A percentile compares a stretch with the other conserved stretches of the same genome.
phyloP scores from a whole-genome alignment of 1,140 invertebrate species.

The Anagrus nilaparvatae region DNA sequence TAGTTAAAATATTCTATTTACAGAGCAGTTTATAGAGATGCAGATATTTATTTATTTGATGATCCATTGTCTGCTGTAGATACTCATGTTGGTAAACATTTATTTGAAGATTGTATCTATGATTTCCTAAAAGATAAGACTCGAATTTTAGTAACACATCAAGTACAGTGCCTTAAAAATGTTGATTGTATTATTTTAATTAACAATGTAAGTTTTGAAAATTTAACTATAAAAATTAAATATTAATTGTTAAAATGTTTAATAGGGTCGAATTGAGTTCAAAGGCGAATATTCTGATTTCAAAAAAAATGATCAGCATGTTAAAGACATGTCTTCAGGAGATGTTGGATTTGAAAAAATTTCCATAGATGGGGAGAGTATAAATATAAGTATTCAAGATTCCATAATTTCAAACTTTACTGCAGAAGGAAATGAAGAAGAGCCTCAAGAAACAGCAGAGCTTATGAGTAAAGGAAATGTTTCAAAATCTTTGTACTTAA shows the following conservation, averaged over 20 bases:
- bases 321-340: background rate
- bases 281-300: conserved; percentile 32
- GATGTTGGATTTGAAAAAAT: background rate
- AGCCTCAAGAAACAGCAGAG: conserved; percentile 46
- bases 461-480: conserved; percentile 48
- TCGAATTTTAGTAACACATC: conserved; percentile 68
- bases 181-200: conserved; percentile 56
- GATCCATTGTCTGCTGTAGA: conserved; percentile 72
- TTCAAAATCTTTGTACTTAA: conserved; percentile 41
- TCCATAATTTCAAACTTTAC: conserved; percentile 1
- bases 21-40: conserved; percentile 68
- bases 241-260: background rate
- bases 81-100: conserved; percentile 59
- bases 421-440: conserved; percentile 19
- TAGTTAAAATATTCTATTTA: background rate
- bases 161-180: conserved; percentile 64
- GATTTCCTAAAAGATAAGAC: conserved; percentile 59
- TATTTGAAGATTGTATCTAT: conserved; percentile 59
- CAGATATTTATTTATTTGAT: conserved; percentile 70
- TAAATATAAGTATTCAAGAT: background rate
- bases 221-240: background rate
- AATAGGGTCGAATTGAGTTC: conserved; percentile 30
- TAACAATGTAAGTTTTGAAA: conserved; percentile 44
- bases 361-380: background rate
- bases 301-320: background rate